A percentile compares a stretch with the other conserved stretches of the same genome.
Evolutionary conservation across 1,140 invertebrate genomes (phyloP).

Genomic region (Riptortus pedestris): DNA sequence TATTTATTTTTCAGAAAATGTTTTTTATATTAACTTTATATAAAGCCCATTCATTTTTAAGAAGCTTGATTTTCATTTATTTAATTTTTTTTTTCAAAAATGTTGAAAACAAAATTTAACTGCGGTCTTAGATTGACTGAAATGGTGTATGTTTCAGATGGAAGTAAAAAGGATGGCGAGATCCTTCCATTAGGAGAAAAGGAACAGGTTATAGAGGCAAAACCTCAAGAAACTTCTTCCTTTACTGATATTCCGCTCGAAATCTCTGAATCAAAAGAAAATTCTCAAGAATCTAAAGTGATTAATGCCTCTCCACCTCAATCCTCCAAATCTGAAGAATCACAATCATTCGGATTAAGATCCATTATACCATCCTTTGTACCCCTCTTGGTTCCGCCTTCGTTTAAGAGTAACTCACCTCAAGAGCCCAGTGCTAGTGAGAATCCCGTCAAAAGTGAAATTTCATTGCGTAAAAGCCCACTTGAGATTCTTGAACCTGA

Average conservation of each 20-base stretch:
- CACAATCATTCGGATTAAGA: background rate
- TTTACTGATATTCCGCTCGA: constrained; percentile 8
- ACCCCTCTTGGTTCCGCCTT: background rate
- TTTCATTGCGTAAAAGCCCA: background rate
- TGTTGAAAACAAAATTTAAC: no score
- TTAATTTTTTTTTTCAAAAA: no score
- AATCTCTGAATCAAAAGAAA: background rate
- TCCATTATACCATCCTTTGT: background rate
- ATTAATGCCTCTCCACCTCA: background rate
- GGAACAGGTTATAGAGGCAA: background rate
- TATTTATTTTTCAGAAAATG: no score
- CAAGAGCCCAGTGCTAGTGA: background rate
- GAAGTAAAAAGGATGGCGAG: background rate
- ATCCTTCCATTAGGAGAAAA: constrained; percentile 6
- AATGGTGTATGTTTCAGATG: constrained; percentile 15
- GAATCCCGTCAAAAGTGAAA: background rate
- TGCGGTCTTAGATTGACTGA: no score
- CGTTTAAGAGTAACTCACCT: background rate
- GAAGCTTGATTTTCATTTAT: no score
- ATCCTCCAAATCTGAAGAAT: background rate
- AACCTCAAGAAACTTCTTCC: background rate
- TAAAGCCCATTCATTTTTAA: no score
- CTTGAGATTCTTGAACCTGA: background rate
- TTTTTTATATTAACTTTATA: no score
- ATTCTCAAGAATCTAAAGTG: background rate